These are phyloP conservation scores for Larimichthys polyactis DNA, from an alignment of 2,113 vertebrate species.

Conservation along the genomic window DNA sequence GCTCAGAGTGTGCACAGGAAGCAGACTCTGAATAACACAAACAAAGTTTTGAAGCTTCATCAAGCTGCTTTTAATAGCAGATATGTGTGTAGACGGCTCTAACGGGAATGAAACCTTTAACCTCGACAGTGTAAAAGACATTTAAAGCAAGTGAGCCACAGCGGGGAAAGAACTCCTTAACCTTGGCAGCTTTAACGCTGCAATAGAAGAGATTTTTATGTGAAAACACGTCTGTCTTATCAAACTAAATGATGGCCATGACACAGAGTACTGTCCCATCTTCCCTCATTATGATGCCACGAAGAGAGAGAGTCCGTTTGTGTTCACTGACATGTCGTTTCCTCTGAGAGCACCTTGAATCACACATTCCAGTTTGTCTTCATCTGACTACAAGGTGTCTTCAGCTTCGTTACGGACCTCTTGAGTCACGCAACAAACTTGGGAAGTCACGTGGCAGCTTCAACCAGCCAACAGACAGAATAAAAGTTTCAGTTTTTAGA, in stretches of 20 bases:
- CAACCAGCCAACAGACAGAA: background rate
- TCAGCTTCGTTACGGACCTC: background rate
- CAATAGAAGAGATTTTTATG: slow-evolving; percentile 29
- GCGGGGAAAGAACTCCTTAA: slow-evolving; percentile 8
- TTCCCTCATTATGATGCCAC: slow-evolving; percentile 14
- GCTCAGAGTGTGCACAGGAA: background rate
- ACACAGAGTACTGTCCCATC: slow-evolving; percentile 7
- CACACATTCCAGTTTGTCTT: too few relatives aligned
- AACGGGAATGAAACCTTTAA: slow-evolving; percentile 38
- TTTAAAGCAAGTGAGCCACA: slow-evolving; percentile 36
- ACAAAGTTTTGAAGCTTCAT: background rate
- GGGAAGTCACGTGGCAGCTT: background rate
- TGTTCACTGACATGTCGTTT: slow-evolving; percentile 10
- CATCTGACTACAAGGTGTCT: too few relatives aligned
- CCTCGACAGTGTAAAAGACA: slow-evolving; percentile 38
- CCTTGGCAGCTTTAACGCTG: slow-evolving; percentile 26
- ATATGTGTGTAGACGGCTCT: background rate
- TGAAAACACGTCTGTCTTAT: slow-evolving; percentile 37
- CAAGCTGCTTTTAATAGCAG: background rate
- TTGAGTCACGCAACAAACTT: background rate
- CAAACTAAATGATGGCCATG: slow-evolving; percentile 34
- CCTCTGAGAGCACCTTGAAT: slow-evolving; percentile 6
- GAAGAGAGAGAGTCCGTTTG: slow-evolving; percentile 3
- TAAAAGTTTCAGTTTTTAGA: background rate
- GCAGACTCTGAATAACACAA: background rate